Evolutionary conservation across 2,888 invertebrate genomes (phyloP).

Genomic region (Caenorhabditis afra): DNA sequence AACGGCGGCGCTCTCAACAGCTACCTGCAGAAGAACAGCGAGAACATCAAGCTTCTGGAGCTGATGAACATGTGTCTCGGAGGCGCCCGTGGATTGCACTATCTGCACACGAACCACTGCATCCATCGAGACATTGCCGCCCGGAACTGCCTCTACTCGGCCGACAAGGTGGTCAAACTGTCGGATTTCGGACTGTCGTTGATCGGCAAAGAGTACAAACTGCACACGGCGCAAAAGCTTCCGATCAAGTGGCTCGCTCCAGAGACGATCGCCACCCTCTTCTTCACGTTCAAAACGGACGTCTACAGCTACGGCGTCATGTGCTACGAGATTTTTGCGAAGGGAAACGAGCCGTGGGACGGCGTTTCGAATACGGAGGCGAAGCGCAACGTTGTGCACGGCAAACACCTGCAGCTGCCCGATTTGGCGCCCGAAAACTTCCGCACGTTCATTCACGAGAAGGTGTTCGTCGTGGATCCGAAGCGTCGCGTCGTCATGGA

Average conservation of each 20-base stretch:
- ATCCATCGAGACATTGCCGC: slow-evolving; percentile 58
- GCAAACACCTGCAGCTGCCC: slow-evolving; percentile 52
- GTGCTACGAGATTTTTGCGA: slow-evolving; percentile 61
- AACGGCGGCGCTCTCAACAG: slow-evolving; percentile 12
- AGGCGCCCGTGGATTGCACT: slow-evolving; percentile 46
- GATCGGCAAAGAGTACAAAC: slow-evolving; percentile 31
- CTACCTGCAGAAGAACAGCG: slow-evolving; percentile 37
- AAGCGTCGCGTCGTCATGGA: slow-evolving; percentile 53
- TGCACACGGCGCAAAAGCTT: slow-evolving; percentile 46
- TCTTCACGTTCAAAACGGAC: slow-evolving; percentile 60
- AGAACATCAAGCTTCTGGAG: slow-evolving; percentile 9
- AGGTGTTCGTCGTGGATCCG: slow-evolving; percentile 59
- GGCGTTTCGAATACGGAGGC: slow-evolving; percentile 53
- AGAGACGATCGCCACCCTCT: slow-evolving; percentile 48
- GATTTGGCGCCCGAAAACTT: slow-evolving; percentile 61
- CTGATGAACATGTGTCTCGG: slow-evolving; percentile 41
- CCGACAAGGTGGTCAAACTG: slow-evolving; percentile 55
- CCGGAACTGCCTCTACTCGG: slow-evolving; percentile 46
- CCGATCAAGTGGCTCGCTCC: slow-evolving; percentile 66
- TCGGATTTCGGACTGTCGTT: slow-evolving; percentile 61
- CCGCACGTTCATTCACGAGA: slow-evolving; percentile 56
- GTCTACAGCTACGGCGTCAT: slow-evolving; percentile 67
- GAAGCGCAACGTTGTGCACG: slow-evolving; percentile 47
- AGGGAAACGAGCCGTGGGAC: slow-evolving; percentile 67
- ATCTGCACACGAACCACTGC: slow-evolving; percentile 44